Conservation (phyloP, 2,113 vertebrate genomes). For the Oncorhynchus masou region DNA sequence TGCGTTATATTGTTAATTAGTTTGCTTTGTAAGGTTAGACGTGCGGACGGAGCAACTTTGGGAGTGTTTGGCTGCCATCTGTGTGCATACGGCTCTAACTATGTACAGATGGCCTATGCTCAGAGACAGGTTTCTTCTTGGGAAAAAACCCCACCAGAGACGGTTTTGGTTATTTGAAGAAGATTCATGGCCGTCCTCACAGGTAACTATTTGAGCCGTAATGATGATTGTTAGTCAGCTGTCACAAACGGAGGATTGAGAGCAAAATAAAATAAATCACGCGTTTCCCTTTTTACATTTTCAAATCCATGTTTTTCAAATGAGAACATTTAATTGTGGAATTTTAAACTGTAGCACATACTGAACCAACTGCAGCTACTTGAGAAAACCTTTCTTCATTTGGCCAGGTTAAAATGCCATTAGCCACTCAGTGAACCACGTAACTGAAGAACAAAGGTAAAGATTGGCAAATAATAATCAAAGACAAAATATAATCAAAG, state of each 20-base stretch:
- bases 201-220: constrained; percentile 90
- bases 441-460: constrained; percentile 63
- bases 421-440: constrained; percentile 71
- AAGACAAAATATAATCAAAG: constrained; percentile 70
- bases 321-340: constrained; percentile 14
- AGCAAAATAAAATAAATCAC: constrained; percentile 40
- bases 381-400: constrained; percentile 53
- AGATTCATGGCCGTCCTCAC: constrained; percentile 92
- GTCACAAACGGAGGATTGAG: constrained; percentile 83
- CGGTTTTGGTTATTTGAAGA: constrained; percentile 96
- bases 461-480: constrained; percentile 68
- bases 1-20: constrained; percentile 85
- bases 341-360: constrained; percentile 41
- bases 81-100: constrained; percentile 91
- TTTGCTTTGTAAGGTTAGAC: constrained; percentile 95
- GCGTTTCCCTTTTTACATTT: constrained; percentile 45
- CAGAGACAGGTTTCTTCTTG: constrained; percentile 94
- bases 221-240: constrained; percentile 92
- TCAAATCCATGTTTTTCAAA: constrained; percentile 47
- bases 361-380: constrained; percentile 56
- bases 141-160: constrained; percentile 73
- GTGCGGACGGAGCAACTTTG: constrained; percentile 89
- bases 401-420: constrained; percentile 65
- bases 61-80: constrained; percentile 90
- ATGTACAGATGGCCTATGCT: constrained; percentile 94